phyloP scores from a whole-genome alignment of 2,113 vertebrate species.

The Poecile atricapillus region DNA sequence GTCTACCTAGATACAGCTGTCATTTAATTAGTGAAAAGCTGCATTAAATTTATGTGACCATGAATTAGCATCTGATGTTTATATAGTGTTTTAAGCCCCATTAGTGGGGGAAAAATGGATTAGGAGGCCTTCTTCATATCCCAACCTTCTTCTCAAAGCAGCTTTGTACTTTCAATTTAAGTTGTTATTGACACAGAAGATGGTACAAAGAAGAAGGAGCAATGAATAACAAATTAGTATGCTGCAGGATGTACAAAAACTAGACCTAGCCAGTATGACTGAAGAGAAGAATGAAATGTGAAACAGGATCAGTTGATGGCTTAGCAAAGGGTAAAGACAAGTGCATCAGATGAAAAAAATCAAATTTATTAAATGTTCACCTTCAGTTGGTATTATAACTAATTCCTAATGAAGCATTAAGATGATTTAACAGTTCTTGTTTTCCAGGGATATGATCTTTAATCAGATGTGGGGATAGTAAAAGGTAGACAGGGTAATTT shows the following conservation, averaged over 20 bases:
- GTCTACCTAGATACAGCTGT: background rate
- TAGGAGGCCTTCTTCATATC: background rate
- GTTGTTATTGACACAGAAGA: background rate
- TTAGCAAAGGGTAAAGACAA: background rate
- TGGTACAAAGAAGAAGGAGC: background rate
- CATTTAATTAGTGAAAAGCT: background rate
- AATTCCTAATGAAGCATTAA: background rate
- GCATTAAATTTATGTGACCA: background rate
- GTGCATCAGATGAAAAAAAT: conserved; percentile 7
- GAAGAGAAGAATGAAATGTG: background rate
- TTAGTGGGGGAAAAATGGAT: background rate
- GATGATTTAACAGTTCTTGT: conserved; percentile 31
- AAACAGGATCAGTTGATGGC: background rate
- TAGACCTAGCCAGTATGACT: background rate
- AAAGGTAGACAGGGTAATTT: conserved; percentile 3
- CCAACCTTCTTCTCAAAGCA: background rate
- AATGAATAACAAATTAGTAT: background rate
- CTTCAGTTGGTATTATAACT: background rate
- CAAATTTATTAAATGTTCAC: conserved; percentile 13
- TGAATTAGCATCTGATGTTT: background rate
- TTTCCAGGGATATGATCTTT: conserved; percentile 19
- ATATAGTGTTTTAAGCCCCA: background rate
- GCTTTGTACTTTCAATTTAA: background rate
- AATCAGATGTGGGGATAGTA: background rate
- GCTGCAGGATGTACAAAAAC: background rate